Evolutionary conservation across 2,113 vertebrate species (phyloP), one percentile per base, ranked within the genome.

Genomic region (Callionymus lyra): DNA sequence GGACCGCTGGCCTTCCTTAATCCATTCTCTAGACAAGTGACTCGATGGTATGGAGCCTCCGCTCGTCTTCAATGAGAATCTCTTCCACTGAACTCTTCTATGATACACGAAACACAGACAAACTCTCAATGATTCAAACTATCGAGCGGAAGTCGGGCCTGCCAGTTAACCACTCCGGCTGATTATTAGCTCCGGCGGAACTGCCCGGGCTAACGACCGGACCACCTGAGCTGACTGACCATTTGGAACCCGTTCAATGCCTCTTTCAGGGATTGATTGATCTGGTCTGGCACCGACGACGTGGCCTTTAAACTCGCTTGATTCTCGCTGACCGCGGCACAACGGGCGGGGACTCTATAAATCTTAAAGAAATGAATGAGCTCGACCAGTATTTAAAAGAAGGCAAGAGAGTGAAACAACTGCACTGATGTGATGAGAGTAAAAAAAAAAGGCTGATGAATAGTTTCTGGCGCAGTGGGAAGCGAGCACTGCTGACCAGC

Each of bases 121-220:
- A 50, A 41, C 36, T 44, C 32, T 34, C 12, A 34, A 10, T 34
- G 14, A 41, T 37, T 18, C 33, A 13, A 44, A 36, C 46, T 51
- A 62, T 59, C 55, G 57, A 75, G 64, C 53, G 21, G 34, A 51
- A 21, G 6, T 6, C 19, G 40, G n/a, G 38, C n/a, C 48, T 59
- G 65, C 68, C 63, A 64, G 52, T 56, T 44, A 53, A 49, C 67
- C 52, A 65, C 57, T 76, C 50, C 33, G 45, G 31, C 39, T 69
- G 62, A 72, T 76, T 56, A 61, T 63, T 44, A 56, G 44, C 56
- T 0, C 4, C 9, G 14, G 41, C 19, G 1, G 3, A 37, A 45
- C 21, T 5, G 44, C 45, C 47, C 1, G 6, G 13, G 36, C 42
- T 12, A 53, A 1, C 34, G 6, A 48, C 39, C 57, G 12, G 36